Evolutionary conservation across 1,140 invertebrate genomes (phyloP), one percentile per base, ranked within the genome.

Genomic region (Harpegnathos saltator): DNA sequence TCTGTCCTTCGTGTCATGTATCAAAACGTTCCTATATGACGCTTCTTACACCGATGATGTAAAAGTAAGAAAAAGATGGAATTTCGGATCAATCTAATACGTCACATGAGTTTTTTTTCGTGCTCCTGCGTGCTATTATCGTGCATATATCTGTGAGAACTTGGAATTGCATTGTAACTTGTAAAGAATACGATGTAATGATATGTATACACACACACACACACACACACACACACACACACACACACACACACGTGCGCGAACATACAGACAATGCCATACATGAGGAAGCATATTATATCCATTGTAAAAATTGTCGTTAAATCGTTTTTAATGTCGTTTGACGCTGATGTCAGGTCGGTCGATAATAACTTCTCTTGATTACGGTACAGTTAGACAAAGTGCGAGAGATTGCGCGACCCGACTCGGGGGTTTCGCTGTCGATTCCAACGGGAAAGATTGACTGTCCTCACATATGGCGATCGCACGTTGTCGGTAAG

Each of bases 291-390:
- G 71, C 24, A 56, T 15, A 56, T 66, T 78, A 68, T 88, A 48
- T 77, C 75, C 54, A 88, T 82, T 87, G 54, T 84, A 87, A 85
- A 87, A 75, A 86, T 81, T 33, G 61, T 87, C 66, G 75, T 84
- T 84, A 71, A 74, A 19, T 68, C 48, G 81, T 82, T 87, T 88
- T 87, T 82, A 80, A 87, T 82, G 85, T 85, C 58, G 62, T 59
- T n/a, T 74, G 68, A 81, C 69, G 71, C 74, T 61, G 69, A 65
- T 81, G 82, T 81, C 52, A 33, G 71, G 62, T 58, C 50, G 7
- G 4, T n/a, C 62, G 24, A 7, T 33, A 82, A 82, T 61, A 24
- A 52, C 69, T 54, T 33, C 24, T 75, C 44, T 33, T 19, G 38
- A 24, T 22, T 54, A 58, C 12, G 5, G 44, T 68, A 17, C n/a